Evolutionary conservation across 2,797 vertebrate genomes (phyloP).

Genomic region (Benthosema pterotum): DNA sequence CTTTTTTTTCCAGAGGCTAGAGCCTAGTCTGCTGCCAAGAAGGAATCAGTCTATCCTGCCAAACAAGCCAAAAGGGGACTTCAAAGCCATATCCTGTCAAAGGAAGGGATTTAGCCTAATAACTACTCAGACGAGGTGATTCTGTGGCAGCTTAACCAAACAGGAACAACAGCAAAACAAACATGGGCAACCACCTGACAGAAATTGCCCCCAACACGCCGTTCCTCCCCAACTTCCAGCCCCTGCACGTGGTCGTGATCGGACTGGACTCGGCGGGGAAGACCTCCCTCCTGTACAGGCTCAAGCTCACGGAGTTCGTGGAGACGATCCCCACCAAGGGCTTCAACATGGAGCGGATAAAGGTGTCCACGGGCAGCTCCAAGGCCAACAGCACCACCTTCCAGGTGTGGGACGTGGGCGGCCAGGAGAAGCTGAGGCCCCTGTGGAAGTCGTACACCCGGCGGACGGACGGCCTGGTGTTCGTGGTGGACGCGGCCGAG

Average conservation of each 20-base stretch:
- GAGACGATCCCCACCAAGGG: slow-evolving; percentile 83
- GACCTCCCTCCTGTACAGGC: slow-evolving; percentile 82
- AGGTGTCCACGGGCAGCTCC: slow-evolving; percentile 71
- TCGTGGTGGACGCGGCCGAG: slow-evolving; percentile 82
- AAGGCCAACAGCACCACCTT: slow-evolving; percentile 68
- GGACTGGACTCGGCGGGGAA: slow-evolving; percentile 84
- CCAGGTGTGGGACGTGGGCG: slow-evolving; percentile 86
- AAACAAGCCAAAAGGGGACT: neutral
- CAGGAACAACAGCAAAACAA: neutral
- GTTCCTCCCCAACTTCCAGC: slow-evolving; percentile 79
- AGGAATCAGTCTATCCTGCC: no score
- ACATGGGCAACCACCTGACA: slow-evolving; percentile 85
- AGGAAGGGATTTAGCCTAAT: neutral
- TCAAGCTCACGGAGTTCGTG: slow-evolving; percentile 85
- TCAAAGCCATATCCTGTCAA: slow-evolving; percentile 4
- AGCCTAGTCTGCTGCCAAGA: no score
- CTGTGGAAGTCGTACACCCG: slow-evolving; percentile 86
- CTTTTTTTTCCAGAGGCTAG: no score
- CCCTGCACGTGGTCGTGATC: slow-evolving; percentile 80
- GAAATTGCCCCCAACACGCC: slow-evolving; percentile 76
- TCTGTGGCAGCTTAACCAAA: neutral
- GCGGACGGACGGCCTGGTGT: slow-evolving; percentile 83
- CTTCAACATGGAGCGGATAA: slow-evolving; percentile 85
- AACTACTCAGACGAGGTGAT: neutral
- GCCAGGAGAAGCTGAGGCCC: slow-evolving; percentile 83